phyloP scores from a whole-genome alignment of 2,888 invertebrate genomes.

The Dryadula phaetusa region DNA sequence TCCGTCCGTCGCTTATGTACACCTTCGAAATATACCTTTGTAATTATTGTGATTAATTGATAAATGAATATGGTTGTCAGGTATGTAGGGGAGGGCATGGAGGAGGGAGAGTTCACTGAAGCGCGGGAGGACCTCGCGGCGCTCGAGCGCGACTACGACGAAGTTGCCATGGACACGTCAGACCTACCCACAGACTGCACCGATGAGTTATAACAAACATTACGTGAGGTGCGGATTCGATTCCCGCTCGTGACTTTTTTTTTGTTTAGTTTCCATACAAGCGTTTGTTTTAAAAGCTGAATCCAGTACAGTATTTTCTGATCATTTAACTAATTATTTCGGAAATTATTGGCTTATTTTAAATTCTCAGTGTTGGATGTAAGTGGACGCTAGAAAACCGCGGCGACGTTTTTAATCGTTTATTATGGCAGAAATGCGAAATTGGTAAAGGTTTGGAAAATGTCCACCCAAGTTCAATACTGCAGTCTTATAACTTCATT shows the following conservation, averaged over 20 bases:
- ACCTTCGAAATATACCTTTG: too few species aligned
- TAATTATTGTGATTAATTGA: not conserved
- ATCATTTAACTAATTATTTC: too few species aligned
- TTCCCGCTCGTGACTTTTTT: not conserved
- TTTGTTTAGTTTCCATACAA: not conserved
- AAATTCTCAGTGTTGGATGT: slow-evolving; percentile 49
- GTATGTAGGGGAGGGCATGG: slow-evolving; percentile 94
- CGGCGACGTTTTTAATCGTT: slow-evolving; percentile 75
- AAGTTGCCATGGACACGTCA: slow-evolving; percentile 87
- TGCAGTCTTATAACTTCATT: not conserved
- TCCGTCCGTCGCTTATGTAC: too few species aligned
- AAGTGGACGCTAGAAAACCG: slow-evolving; percentile 78
- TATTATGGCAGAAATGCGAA: slow-evolving; percentile 79
- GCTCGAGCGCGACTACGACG: slow-evolving; percentile 89
- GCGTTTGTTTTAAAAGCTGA: not conserved
- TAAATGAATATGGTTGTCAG: slow-evolving; percentile 63
- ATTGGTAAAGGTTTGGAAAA: slow-evolving; percentile 78
- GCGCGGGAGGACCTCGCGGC: slow-evolving; percentile 91
- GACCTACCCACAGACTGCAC: slow-evolving; percentile 73
- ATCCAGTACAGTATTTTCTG: too few species aligned
- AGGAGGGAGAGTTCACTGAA: slow-evolving; percentile 92
- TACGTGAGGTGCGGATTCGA: not conserved
- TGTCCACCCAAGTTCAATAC: slow-evolving; percentile 62
- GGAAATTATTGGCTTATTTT: not conserved
- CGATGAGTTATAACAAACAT: slow-evolving; percentile 66